Conservation (phyloP, 2,888 invertebrate species). For the Sylvicola fuscatus region DNA sequence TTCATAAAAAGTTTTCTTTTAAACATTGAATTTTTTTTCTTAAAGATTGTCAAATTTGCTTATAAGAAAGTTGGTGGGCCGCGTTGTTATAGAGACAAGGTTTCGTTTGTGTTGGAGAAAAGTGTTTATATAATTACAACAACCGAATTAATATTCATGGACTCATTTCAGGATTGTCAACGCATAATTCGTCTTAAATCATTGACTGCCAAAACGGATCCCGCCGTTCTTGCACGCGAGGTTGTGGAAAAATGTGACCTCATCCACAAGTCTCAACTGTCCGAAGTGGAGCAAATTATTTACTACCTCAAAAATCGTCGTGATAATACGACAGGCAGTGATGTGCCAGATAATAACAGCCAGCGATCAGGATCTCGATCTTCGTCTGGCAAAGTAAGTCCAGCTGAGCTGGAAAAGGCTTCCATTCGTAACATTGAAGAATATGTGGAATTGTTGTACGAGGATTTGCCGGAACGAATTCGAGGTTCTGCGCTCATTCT, state of each 20-base stretch:
- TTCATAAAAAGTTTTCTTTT: no score
- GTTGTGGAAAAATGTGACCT: constrained; percentile 71
- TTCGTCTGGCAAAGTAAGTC: constrained; percentile 22
- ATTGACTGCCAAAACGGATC: constrained; percentile 58
- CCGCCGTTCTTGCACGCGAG: constrained; percentile 56
- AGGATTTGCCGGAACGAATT: constrained; percentile 82
- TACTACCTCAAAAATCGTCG: constrained; percentile 69
- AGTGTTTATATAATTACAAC: no score
- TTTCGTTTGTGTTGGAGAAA: no score
- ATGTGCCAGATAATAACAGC: constrained; percentile 11
- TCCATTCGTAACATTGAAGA: constrained; percentile 72
- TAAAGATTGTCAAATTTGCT: no score
- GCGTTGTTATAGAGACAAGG: no score
- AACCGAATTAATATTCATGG: constrained; percentile 2
- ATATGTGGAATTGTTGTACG: constrained; percentile 91
- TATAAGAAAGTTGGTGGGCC: no score
- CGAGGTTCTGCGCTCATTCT: constrained; percentile 80
- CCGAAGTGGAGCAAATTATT: constrained; percentile 73
- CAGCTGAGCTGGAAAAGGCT: constrained; percentile 38
- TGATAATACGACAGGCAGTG: constrained; percentile 16
- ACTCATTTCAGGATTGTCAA: constrained; percentile 46
- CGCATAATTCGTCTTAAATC: constrained; percentile 68
- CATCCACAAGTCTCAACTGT: constrained; percentile 59
- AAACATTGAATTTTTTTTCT: no score
- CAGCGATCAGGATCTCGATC: constrained; percentile 14